Percentiles rank a stretch among this genome's conserved stretches.
Conservation (phyloP, 2,797 vertebrate genomes). For the Xenopus petersii region DNA sequence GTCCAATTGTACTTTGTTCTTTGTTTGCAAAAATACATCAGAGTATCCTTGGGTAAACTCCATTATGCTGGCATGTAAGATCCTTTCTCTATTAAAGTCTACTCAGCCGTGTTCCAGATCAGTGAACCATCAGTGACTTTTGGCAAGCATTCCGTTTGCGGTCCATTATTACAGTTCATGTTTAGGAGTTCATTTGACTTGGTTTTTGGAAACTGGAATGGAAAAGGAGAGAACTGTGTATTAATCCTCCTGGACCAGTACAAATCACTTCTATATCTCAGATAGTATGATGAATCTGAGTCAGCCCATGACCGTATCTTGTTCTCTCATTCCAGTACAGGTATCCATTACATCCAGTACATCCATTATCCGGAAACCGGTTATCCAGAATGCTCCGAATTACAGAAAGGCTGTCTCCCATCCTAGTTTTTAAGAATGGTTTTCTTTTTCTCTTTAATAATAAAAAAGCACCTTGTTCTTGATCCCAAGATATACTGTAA, state of each 20-base stretch:
- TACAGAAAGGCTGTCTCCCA: too few relatives aligned
- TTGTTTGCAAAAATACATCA: slow-evolving; percentile 27
- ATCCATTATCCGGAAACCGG: too few relatives aligned
- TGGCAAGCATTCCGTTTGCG: slow-evolving; percentile 6
- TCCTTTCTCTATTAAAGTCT: slow-evolving; percentile 30
- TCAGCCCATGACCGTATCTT: neutral
- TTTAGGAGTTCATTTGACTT: slow-evolving; percentile 20
- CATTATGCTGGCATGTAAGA: slow-evolving; percentile 32
- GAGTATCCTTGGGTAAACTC: slow-evolving; percentile 39
- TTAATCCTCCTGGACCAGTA: slow-evolving; percentile 4
- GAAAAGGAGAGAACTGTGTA: slow-evolving; percentile 33
- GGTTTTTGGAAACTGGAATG: slow-evolving; percentile 34
- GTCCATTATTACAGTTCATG: slow-evolving; percentile 34
- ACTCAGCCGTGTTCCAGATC: slow-evolving; percentile 20
- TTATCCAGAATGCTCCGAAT: too few relatives aligned
- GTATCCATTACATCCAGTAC: too few relatives aligned
- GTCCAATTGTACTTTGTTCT: slow-evolving; percentile 30
- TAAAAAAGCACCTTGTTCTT: too few relatives aligned
- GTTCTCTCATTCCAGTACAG: neutral
- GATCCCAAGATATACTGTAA: too few relatives aligned
- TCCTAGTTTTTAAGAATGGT: too few relatives aligned
- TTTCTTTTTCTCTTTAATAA: too few relatives aligned
- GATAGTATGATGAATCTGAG: slow-evolving; percentile 11
- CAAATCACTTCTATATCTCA: neutral
- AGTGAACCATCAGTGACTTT: slow-evolving; percentile 31